Base-by-base conservation (phyloP, 1,140 invertebrate genomes). In the Anastrepha obliqua region DNA sequence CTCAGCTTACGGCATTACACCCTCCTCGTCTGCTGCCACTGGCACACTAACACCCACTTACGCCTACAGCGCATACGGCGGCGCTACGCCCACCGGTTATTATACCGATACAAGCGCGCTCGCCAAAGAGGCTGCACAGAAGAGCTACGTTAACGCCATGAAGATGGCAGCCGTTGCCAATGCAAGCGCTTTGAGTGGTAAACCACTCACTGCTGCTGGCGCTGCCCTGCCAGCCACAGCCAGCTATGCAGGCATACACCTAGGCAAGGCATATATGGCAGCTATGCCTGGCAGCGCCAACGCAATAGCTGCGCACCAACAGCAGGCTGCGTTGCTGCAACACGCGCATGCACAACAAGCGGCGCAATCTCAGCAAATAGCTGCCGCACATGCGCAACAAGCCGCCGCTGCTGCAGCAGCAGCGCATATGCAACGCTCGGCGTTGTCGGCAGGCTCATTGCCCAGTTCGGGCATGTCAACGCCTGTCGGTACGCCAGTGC, bases 191-290 rank as follows among this genome's bases (percentile, higher is more conserved):
- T 70, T 87, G 47, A 88, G 89, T 20, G 90, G 89, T 70, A 92
- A 92, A 62, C 88, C 89, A 11, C 81, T 89, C 3, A 89, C 90
- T 0, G 90, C 89, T 0, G 87, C 88, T 2, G 89, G 89, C 5
- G 70, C 88, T 5, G 67, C 87, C 11, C 90, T 90, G 62, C 89
- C 90, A 44, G 20, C 58, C 7, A 96, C 96, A 13, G 94, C 96
- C 20, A 96, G 95, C 90, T 97, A 97, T 94, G 97, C 97, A 58
- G 97, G 97, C 85, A 96, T 97, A 58, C 95, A 96, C 7, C 93
- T 97, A 8, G 97, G 97, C 90, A 95, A 95, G 87, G 94, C 95
- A 7, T 91, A 90, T 85, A 90, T 95, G 62, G 90, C 94, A 67
- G 91, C 93, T 89, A 88, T 88, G 78, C 90, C 93, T 15, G 88